These are phyloP conservation scores for Psix sp. DNA, from an alignment of 1,140 invertebrate species.

Conservation along the genomic window DNA sequence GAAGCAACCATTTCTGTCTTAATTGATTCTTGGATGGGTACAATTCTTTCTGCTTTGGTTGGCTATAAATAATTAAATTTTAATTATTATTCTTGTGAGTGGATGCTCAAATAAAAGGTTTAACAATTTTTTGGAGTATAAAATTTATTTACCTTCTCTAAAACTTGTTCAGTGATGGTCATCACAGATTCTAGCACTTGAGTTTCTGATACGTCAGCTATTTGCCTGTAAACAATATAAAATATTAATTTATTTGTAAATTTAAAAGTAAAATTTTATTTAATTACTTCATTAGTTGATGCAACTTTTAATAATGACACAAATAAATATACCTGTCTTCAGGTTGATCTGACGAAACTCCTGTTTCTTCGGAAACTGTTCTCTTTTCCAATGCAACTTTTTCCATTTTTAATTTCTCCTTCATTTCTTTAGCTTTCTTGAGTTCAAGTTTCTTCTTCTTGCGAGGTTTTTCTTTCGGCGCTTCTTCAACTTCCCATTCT, in stretches of 20 bases:
- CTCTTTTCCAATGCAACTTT: conserved; percentile 77
- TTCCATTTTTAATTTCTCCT: conserved; percentile 78
- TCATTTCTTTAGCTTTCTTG: conserved; percentile 78
- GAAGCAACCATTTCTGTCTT: conserved; percentile 80
- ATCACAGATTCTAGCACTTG: conserved; percentile 75
- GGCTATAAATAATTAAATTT: conserved; percentile 46
- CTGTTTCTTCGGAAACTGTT: conserved; percentile 68
- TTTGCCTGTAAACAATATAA: conserved; percentile 65
- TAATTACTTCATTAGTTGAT: too few relatives aligned
- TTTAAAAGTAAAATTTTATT: too few relatives aligned
- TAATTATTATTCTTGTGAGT: not conserved
- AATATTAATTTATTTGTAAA: not conserved
- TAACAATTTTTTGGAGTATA: conserved; percentile 1
- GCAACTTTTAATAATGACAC: too few relatives aligned
- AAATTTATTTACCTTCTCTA: conserved; percentile 67
- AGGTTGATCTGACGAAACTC: conserved; percentile 69
- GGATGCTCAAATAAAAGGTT: not conserved
- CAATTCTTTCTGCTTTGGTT: conserved; percentile 74
- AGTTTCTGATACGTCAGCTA: conserved; percentile 77
- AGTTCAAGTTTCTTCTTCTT: conserved; percentile 74
- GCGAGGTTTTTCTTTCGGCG: conserved; percentile 67
- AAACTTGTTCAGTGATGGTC: conserved; percentile 71
- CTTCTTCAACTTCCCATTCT: conserved; percentile 66
- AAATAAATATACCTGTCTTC: conserved; percentile 71
- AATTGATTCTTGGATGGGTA: conserved; percentile 80